These are phyloP conservation scores for Aldabrachelys gigantea DNA, from an alignment of 2,113 vertebrate genomes.

Conservation along the genomic window DNA sequence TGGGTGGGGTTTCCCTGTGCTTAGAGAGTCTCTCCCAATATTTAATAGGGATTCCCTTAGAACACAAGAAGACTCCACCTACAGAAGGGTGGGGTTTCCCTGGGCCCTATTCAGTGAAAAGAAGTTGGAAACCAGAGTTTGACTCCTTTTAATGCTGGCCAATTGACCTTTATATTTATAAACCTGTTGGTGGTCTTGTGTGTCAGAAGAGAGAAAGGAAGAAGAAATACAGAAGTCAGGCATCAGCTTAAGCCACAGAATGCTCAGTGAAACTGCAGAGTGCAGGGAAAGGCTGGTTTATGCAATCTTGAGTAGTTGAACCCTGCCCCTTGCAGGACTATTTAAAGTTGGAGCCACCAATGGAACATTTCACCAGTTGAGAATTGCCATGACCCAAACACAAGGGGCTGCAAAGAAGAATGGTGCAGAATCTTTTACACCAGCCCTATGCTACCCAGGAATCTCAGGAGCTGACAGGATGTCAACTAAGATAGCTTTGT, in stretches of 20 bases:
- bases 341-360: background rate
- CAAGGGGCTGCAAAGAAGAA: background rate
- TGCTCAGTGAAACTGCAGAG: background rate
- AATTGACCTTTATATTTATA: background rate
- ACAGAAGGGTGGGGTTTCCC: background rate
- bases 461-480: background rate
- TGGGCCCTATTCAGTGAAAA: background rate
- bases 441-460: background rate
- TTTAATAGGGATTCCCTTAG: background rate
- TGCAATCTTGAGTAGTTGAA: background rate
- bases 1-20: rapidly evolving
- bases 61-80: background rate
- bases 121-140: background rate
- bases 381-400: background rate
- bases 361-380: background rate
- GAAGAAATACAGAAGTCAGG: background rate
- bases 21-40: background rate
- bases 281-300: background rate
- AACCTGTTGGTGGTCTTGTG: background rate
- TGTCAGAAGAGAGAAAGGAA: background rate
- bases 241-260: background rate
- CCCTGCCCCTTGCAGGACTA: background rate
- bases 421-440: background rate
- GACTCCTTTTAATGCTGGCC: background rate
- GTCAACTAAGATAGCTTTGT: background rate